Evolutionary conservation across 2,113 vertebrate species (phyloP), one percentile per base, ranked within the genome.

Genomic region (Craseonycteris thonglongyai): DNA sequence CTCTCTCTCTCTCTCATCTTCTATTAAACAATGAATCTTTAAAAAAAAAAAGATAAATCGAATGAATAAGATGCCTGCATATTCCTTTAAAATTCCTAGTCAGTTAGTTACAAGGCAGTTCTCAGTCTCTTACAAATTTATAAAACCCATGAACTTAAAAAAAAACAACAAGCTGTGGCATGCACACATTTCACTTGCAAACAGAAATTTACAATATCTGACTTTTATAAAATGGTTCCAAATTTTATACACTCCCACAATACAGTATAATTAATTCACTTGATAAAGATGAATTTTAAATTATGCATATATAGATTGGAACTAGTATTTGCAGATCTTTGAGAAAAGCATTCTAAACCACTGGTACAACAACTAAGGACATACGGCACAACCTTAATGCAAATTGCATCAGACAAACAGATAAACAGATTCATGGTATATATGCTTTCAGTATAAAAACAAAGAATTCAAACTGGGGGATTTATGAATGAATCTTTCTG

Each of bases 241-340:
- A 56, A 82, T 82, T 82, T 81, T 89, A 45, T 10, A 89, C 38
- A 91, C 24, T 78, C 90, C 49, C 19, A 94, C 42, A 22, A 51
- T 58, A 80, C 2, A 90, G 40, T 59, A 68, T 54, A 79, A 90
- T 24, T 54, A 79, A 90, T 24, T 90, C 40, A 91, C 54, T 88
- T 88, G 58, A 54, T 76, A 85, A 88, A 22, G n/a, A 90, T 96
- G 54, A 81, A 72, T 85, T 95, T 82, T 82, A 56, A 82, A 95
- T 69, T 88, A 78, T 91, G 42, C 42, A 35, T 86, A 91, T 66
- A 26, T 89, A 91, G 56, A 74, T 3, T 89, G 15, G 58, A 91
- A 75, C 40, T 76, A 66, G 22, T 40, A 74, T 59, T 90, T 65
- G 16, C 21, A 90, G 30, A 94, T 74, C 72, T 95, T 94, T 78